Evolutionary conservation across 2,888 invertebrate genomes (phyloP), one percentile per base, ranked within the genome.

Genomic region (Diarsia rubi): DNA sequence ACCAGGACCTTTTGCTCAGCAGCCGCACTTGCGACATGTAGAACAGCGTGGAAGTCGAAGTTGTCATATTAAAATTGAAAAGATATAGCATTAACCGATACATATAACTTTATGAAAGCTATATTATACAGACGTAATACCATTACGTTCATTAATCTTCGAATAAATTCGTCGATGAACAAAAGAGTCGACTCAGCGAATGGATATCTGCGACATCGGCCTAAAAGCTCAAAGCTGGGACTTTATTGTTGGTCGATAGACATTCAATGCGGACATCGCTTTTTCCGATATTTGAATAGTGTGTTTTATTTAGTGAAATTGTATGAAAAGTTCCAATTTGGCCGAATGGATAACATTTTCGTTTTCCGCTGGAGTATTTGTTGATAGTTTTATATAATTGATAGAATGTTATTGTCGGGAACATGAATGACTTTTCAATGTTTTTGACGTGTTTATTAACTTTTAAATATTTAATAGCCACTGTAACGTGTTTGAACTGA

Each of bases 201-300:
- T 84, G 81, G 77, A 74, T 82, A 85, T 82, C 81, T 77, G 77
- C 82, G 81, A 83, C 86, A 85, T 87, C 84, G 82, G 82, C 73
- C 78, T 82, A 76, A 82, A 87, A 86, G 88, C 82, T 67, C 79
- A 57, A 75, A 84, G 78, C 73, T 54, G 77, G 60, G 73, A 70
- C 69, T 83, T 82, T 86, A 86, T 87, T 87, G 84, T 79, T 78
- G 78, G 78, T 79, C 81, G 79, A 84, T 86, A 78, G 75, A 81
- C 68, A 70, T 69, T 75, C 63, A 72, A 63, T 81, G 69, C 68
- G 70, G 78, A 79, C 66, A 73, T 76, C 44, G 63, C 49, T 72
- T 78, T 81, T 77, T 69, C 62, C 66, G 67, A 85, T 85, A 78
- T 82, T 83, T 75, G 75, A 82, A 82, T 83, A 76, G 82, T 70